Base-by-base conservation (phyloP, 2,113 vertebrate species). In the Emydocephalus ijimae region DNA sequence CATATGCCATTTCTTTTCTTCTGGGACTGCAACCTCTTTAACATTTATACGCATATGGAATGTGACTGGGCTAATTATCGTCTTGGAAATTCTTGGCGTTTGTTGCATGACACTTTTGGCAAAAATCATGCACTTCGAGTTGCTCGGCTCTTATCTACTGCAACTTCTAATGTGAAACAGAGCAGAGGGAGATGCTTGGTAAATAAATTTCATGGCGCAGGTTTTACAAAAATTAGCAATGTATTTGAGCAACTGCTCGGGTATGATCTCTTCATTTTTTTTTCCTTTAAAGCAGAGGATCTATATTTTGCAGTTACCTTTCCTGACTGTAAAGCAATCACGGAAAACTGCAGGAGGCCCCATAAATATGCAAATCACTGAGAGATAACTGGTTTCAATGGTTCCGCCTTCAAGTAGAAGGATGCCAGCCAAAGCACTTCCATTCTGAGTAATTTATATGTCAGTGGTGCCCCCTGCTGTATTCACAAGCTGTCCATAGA, bases 311-410 rank as follows among this genome's bases (percentile, higher is more conserved):
- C 97, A 96, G 97, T 96, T 97, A 97, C 98, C 98, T 98, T 97
- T 97, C 95, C 97, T 96, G 97, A 96, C 97, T 96, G 97, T 96
- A 96, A 97, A 98, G 98, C 98, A 98, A 98, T 98, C 98, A 98
- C 94, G 94, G 96, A 94, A 97, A 97, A 94, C 98, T 94, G 97
- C 98, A 95, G 98, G 98, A 98, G 98, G 98, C 96, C 96, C 97
- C 96, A 98, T 98, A 97, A 98, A 98, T 97, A 98, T 98, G 98
- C 97, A 98, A 97, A 98, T 98, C 95, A 94, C 96, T 59, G 91
- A 96, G 97, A 97, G 97, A 98, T 97, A 97, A 97, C 98, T 97
- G 97, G 97, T 97, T 97, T 97, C 97, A 96, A 95, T 97, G 97
- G 97, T 97, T 98, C 96, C 96, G 97, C 97, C 97, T 96, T 95